Evolutionary conservation across 2,888 invertebrate genomes (phyloP), one percentile per base, ranked within the genome.

Genomic region (Meandrusa payeni): DNA sequence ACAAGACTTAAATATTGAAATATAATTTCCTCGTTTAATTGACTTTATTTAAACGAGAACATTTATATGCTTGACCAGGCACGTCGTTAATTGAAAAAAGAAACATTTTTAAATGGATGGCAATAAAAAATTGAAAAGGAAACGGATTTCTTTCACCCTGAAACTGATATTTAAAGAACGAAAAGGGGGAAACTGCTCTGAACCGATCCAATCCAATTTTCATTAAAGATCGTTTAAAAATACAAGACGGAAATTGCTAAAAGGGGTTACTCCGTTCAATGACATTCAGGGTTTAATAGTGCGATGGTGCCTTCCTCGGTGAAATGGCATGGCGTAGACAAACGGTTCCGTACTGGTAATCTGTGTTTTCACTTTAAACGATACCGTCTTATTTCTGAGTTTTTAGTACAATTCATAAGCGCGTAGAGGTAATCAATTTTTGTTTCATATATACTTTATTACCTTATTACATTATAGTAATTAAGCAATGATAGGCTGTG

Each of bases 161-260:
- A 32, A 40, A 31, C 24, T 37, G 44, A 44, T 38, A 38, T 39
- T 38, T 41, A 19, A 50, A 47, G 34, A 29, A 47, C 24, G 29
- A 22, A 31, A 20, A 17, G 12, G 40, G 27, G 10, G 32, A 36
- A 13, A 9, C 47, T 12, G 6, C 10, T 29, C 6, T 5, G 42
- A 43, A 52, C 50, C 50, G 46, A 53, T 58, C 55, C 54, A 51
- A 58, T 58, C 55, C 54, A 54, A 57, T 58, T 52, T 55, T 48
- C 50, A 47, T 52, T 57, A 57, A 53, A 50, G 50, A 47, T 15
- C 38, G 48, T 50, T 50, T 45, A 55, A 52, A 54, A 54, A 38
- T 38, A 43, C 44, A 32, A 27, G 27, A 22, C 44, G 44, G 38
- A 44, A 44, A 44, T 44, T 44, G 37, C 27, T 33, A 23, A 38